Conservation (phyloP, 2,113 vertebrate species). For the Leucosticte australis region DNA sequence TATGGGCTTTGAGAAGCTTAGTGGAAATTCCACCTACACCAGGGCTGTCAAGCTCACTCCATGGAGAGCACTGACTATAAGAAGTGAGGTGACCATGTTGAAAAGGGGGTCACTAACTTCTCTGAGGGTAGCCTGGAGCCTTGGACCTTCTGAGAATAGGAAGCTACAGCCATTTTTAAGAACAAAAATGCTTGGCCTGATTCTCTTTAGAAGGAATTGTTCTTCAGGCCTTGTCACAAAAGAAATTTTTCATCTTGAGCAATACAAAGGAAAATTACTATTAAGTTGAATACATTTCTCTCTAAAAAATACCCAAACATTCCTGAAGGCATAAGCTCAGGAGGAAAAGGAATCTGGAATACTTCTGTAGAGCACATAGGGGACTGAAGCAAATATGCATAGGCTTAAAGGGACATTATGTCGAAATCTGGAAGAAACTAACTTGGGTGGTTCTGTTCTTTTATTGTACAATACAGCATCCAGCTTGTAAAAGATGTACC, state of each 20-base stretch:
- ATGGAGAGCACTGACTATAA: background rate
- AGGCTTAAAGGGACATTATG: background rate
- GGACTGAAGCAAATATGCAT: background rate
- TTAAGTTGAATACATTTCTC: background rate
- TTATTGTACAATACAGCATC: background rate
- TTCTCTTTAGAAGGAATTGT: background rate
- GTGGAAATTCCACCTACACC: conserved; percentile 33
- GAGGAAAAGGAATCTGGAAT: background rate
- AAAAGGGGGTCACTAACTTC: conserved; percentile 41
- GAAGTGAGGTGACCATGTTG: conserved; percentile 18
- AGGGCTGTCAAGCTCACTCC: background rate
- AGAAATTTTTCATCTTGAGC: background rate
- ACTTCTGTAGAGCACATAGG: background rate
- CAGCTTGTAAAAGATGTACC: background rate
- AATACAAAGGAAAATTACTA: background rate
- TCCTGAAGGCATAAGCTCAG: background rate
- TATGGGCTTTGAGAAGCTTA: conserved; percentile 15
- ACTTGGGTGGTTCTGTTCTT: background rate
- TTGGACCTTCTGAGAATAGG: background rate
- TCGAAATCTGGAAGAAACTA: background rate
- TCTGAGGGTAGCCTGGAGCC: conserved; percentile 21
- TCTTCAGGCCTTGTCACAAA: background rate
- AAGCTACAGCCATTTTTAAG: background rate
- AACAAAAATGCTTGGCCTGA: background rate
- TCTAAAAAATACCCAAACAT: background rate